These are phyloP conservation scores for Miniopterus natalensis DNA, from an alignment of 2,113 vertebrate genomes.

Conservation along the genomic window DNA sequence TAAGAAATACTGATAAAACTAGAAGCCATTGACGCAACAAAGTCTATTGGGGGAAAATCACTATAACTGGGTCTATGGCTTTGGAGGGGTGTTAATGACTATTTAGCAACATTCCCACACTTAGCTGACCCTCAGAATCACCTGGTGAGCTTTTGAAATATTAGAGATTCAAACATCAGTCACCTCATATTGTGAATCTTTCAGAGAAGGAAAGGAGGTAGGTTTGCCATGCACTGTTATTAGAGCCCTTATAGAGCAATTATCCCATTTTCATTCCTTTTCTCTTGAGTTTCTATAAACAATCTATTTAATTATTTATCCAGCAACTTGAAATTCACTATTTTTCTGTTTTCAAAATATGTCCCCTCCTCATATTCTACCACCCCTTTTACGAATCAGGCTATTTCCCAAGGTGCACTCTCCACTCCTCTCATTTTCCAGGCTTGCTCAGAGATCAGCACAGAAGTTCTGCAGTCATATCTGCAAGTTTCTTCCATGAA, in stretches of 20 bases:
- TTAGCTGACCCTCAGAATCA: not conserved
- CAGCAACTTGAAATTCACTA: not conserved
- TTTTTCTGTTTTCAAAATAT: not conserved
- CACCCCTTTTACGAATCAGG: not conserved
- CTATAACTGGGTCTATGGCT: not conserved
- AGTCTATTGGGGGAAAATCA: not conserved
- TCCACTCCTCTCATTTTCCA: not conserved
- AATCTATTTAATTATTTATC: slow-evolving; percentile 28
- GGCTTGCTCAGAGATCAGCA: not conserved
- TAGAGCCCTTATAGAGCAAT: not conserved
- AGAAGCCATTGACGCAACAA: not conserved
- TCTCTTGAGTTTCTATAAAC: not conserved
- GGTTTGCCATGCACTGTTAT: not conserved
- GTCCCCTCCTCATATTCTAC: not conserved
- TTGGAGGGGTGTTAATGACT: not conserved
- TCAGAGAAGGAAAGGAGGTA: not conserved
- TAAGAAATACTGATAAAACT: not conserved
- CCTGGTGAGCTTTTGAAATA: not conserved
- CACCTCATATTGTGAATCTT: not conserved
- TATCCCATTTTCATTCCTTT: not conserved
- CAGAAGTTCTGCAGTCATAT: not conserved
- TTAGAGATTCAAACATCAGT: not conserved
- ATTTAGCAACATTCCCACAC: not conserved
- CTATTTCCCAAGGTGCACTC: not conserved
- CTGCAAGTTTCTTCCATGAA: not conserved